Base-by-base conservation (phyloP, 1,140 invertebrate species). In the Dreissena rostriformis region DNA sequence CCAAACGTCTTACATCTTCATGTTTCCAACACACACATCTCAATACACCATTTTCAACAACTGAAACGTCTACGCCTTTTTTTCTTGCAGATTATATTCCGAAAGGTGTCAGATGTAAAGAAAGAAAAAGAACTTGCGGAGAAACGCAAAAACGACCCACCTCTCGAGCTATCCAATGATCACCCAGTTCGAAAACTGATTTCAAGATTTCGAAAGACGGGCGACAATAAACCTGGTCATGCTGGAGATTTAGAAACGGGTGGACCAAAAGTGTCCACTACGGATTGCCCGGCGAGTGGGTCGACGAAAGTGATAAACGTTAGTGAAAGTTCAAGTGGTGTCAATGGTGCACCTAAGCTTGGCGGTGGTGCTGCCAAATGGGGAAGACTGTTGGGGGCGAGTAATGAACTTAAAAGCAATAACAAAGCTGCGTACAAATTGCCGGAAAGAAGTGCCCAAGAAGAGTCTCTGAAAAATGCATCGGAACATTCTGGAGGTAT, bases 101-200 rank as follows among this genome's bases (percentile, higher is more conserved):
- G 98, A 78, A 99, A 99, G 95, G 98, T 99, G 74, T 97, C 98
- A 61, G 99, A 99, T 94, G 98, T 99, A 75, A 97, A 98, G 91
- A 96, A 98, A 88, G 99, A 99, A 94, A 97, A 97, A 92, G 99
- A 99, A 94, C 94, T 99, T 85, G 98, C 98, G 61, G 98, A 99
- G 94, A 95, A 97, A 85, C 95, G 98, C 86, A 99, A 99, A 95
- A 98, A 99, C 91, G 98, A 99, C 92, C 98, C 98, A 10, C 96
- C 98, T 86, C 94, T 98, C 87, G 97, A 98, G 90, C 96, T 98
- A 91, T 97, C 97, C 87, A 97, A 98, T 94, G 98, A 99, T 94
- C 98, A 99, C 94, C 95, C 99, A 65, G 98, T 99, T 65, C 94
- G 99, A 84, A 99, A 99, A 94, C 97, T 99, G 82, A 99, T 99